phyloP scores from a whole-genome alignment of 2,888 invertebrate species.

The Agrochola lota region DNA sequence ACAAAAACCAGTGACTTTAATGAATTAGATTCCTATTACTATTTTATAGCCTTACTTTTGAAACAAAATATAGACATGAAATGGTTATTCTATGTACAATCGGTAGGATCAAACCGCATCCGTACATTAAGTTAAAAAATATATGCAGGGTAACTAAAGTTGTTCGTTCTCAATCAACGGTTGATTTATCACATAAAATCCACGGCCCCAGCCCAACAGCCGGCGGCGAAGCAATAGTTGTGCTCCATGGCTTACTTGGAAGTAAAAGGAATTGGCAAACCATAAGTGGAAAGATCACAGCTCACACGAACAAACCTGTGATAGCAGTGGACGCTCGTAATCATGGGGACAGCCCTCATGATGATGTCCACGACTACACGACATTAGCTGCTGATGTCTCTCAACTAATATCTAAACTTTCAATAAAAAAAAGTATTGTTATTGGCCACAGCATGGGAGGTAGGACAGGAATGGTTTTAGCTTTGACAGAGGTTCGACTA shows the following conservation, averaged over 20 bases:
- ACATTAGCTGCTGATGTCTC: conserved; percentile 57
- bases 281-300: conserved; percentile 92
- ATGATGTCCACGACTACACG: conserved; percentile 67
- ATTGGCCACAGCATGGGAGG: conserved; percentile 99
- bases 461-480: conserved; percentile 94
- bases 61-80: conserved; percentile 52
- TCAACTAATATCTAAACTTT: conserved; percentile 43
- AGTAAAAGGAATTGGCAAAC: conserved; percentile 97
- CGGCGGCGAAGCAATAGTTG: conserved; percentile 78
- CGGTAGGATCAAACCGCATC: conserved; percentile 9
- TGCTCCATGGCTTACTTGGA: conserved; percentile 97
- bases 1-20: not conserved
- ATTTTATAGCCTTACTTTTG: not conserved
- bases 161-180: conserved; percentile 25
- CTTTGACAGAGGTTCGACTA: conserved; percentile 88
- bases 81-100: conserved; percentile 66
- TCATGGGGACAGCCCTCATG: conserved; percentile 97
- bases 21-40: not conserved
- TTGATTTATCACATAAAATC: conserved; percentile 51
- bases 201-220: conserved; percentile 54
- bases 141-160: conserved; percentile 17
- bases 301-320: conserved; percentile 91
- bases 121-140: conserved; percentile 12
- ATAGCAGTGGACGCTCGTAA: conserved; percentile 96
- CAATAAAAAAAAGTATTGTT: conserved; percentile 85